These are phyloP conservation scores for Leptinotarsa rubiginosa DNA, from an alignment of 2,888 invertebrate species.

Conservation along the genomic window DNA sequence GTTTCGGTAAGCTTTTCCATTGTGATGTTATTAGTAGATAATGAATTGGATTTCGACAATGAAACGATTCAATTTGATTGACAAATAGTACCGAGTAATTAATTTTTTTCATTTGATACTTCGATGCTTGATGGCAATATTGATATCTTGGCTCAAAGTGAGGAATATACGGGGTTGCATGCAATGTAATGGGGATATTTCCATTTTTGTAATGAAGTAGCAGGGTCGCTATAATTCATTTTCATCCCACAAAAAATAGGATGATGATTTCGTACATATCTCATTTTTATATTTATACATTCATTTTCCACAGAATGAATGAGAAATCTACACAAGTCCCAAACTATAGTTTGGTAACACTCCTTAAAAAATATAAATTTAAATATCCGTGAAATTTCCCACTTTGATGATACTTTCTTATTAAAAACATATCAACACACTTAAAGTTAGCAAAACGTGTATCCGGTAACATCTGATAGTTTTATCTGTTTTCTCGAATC, in stretches of 20 bases:
- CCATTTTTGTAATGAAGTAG: background rate
- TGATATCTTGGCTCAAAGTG: background rate
- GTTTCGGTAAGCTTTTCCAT: conserved; percentile 13
- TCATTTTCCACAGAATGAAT: no score
- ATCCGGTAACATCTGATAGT: background rate
- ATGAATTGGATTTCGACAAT: conserved; percentile 2
- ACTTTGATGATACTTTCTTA: no score
- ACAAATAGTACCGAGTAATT: background rate
- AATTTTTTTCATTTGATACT: background rate
- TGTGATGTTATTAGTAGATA: background rate
- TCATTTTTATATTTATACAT: no score
- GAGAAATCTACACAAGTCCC: no score
- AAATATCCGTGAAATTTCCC: no score
- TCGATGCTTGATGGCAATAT: background rate
- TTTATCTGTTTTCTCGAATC: background rate
- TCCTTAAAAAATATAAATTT: no score
- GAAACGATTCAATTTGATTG: background rate
- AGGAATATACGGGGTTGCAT: background rate
- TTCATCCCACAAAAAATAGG: no score
- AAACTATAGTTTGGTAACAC: no score
- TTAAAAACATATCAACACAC: background rate
- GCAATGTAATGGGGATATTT: background rate
- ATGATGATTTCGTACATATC: no score
- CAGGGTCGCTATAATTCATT: no score
- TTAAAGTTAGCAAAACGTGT: background rate